phyloP scores from a whole-genome alignment of 2,113 vertebrate species.

The Lepisosteus oculatus region DNA sequence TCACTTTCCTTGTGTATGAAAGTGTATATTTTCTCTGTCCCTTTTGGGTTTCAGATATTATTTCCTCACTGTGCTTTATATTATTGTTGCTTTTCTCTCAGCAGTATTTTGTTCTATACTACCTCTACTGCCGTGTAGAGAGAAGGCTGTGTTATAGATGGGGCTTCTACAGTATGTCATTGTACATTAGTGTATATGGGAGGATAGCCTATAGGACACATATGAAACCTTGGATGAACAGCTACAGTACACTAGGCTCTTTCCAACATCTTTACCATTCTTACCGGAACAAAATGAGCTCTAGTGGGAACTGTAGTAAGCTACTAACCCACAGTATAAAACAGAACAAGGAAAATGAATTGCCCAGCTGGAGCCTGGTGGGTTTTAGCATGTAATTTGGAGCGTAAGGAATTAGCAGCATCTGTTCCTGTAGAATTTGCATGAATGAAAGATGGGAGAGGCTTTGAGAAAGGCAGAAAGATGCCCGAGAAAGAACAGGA shows the following conservation, averaged over 20 bases:
- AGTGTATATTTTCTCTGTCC: not conserved
- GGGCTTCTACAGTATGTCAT: not conserved
- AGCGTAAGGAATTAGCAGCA: slow-evolving; percentile 44
- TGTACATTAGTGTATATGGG: slow-evolving; percentile 3
- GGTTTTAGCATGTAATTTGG: slow-evolving; percentile 27
- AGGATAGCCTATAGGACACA: not conserved
- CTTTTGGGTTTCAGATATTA: slow-evolving; percentile 12
- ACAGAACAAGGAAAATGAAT: slow-evolving; percentile 22
- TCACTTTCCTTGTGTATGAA: slow-evolving; percentile 13
- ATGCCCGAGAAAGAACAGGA: slow-evolving; percentile 3
- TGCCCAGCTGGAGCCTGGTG: slow-evolving; percentile 14
- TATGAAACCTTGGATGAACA: slow-evolving; percentile 2
- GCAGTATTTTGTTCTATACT: not conserved
- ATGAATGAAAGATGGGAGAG: slow-evolving; percentile 24
- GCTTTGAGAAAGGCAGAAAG: not conserved
- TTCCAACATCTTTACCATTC: not conserved
- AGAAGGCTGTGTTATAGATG: not conserved
- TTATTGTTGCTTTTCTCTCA: not conserved
- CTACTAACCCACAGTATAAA: not conserved
- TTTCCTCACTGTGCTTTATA: slow-evolving; percentile 8
- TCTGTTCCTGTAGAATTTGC: slow-evolving; percentile 39
- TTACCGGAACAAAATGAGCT: not conserved
- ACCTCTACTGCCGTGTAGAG: not conserved
- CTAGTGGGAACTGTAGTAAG: not conserved
- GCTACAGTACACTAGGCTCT: not conserved